Base-by-base conservation (phyloP, 2,888 invertebrate genomes). In the Rhabditophanes sp. region DNA sequence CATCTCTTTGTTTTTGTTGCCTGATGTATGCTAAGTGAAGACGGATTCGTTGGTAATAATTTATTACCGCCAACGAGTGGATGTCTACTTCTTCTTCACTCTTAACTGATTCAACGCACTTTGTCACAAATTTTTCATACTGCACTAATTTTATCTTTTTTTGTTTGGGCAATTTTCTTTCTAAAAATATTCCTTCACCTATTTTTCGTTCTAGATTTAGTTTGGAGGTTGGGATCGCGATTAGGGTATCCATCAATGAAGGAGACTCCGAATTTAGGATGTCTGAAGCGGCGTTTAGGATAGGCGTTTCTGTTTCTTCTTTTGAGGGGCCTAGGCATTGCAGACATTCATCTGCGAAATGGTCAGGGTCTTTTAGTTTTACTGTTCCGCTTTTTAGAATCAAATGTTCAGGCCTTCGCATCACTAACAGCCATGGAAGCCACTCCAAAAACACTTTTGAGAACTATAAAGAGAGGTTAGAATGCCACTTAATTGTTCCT, bases 381-480 rank as follows among this genome's bases (percentile, higher is more conserved):
- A 32, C 44, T 24, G 25, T 23, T 25, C 14, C 33, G 8, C 24
- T 38, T 18, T 39, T 28, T 14, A 37, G 12, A 8, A 24, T n/a
- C 14, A n/a, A 25, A 16, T 38, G 21, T 12, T 47, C 50, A 2
- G 55, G 55, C 12, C 53, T 35, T 33, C 46, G 46, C 55, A 55
- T 55, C 6, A 53, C 25, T 7, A 55, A 34, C 7, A 55, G 7
- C 53, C 53, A 55, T n/a, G 55, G 55, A 25, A 55, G 47, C 49
- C 51, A 55, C 5, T 47, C 43, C 3, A 55, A 42, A 27, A 55
- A 55, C 9, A 55, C 35, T 36, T 46, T 41, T 20, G 44, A 45
- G 35, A 55, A 55, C 44, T 47, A 31, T 31, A 42, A 40, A 3
- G 14, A 7, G 12, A 7, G 8, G 17, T 3, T 19, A 11, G 9